Evolutionary conservation across 2,888 invertebrate species (phyloP).

Genomic region (Xanthostigma xanthostigma): DNA sequence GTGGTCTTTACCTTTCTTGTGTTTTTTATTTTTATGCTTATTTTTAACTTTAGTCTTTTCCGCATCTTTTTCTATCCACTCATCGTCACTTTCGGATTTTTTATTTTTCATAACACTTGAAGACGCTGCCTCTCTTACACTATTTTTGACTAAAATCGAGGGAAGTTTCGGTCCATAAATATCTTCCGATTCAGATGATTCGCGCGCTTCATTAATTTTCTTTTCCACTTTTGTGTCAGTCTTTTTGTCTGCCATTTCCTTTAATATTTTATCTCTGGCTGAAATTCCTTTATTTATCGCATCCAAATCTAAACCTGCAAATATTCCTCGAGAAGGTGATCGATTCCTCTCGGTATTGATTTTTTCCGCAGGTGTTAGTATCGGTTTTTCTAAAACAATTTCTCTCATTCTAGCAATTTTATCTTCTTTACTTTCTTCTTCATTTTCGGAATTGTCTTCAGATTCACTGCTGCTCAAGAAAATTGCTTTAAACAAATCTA

Average conservation of each 20-base stretch:
- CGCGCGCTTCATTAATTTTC: constrained; percentile 5
- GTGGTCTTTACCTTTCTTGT: constrained; percentile 1
- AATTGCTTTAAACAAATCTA: constrained; percentile 78
- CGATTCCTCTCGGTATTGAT: not conserved
- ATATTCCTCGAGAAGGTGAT: constrained; percentile 5
- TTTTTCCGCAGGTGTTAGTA: constrained; percentile 14
- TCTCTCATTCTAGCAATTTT: constrained; percentile 10
- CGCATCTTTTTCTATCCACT: constrained; percentile 36
- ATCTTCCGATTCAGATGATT: constrained; percentile 15
- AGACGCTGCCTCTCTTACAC: constrained; percentile 3
- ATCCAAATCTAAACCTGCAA: constrained; percentile 31
- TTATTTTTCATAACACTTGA: not conserved
- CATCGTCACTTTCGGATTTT: constrained; percentile 27
- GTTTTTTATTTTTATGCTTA: constrained; percentile 17
- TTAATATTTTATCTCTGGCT: constrained; percentile 18
- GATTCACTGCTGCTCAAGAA: constrained; percentile 63
- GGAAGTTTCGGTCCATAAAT: constrained; percentile 46
- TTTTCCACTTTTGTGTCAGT: constrained; percentile 6
- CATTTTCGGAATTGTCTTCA: constrained; percentile 23
- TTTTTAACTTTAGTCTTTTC: constrained; percentile 10
- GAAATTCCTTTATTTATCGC: constrained; percentile 31
- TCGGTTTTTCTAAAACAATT: constrained; percentile 17
- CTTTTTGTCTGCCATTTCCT: constrained; percentile 8
- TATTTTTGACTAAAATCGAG: constrained; percentile 21
- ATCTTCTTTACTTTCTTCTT: constrained; percentile 16